Evolutionary conservation across 2,113 vertebrate genomes (phyloP).

Genomic region (Fulica atra): DNA sequence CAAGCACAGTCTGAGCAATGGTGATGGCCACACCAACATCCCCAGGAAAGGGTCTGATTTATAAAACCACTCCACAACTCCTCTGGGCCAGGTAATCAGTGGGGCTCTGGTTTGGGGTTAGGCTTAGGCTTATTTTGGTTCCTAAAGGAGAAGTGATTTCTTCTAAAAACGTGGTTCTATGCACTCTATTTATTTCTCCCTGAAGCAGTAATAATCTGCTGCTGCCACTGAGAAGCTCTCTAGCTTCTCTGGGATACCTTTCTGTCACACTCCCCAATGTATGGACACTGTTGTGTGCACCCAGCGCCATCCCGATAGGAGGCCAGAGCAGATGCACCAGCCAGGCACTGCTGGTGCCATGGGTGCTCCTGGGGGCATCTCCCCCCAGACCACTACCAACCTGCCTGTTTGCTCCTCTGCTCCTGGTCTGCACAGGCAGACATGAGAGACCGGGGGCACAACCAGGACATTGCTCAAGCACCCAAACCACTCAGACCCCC

Average conservation of each 20-base stretch:
- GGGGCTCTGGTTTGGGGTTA: background rate
- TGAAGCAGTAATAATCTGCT: background rate
- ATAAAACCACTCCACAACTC: background rate
- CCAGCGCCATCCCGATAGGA: background rate
- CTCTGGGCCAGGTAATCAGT: background rate
- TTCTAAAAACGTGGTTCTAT: background rate
- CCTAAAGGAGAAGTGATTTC: background rate
- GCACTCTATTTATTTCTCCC: background rate
- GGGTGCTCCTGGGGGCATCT: background rate
- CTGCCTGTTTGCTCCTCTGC: background rate
- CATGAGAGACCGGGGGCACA: fast-evolving
- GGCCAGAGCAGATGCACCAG: background rate
- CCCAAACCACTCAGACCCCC: background rate
- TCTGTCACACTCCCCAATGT: background rate
- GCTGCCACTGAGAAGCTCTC: background rate
- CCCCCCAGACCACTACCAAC: background rate
- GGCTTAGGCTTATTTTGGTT: background rate
- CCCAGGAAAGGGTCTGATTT: background rate
- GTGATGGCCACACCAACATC: fast-evolving
- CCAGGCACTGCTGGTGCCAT: background rate
- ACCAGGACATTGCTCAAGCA: background rate
- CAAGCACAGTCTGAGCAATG: background rate
- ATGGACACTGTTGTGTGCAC: background rate
- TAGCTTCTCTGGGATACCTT: background rate
- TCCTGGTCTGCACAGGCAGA: background rate